Evolutionary conservation across 1,140 invertebrate genomes (phyloP).

Genomic region (Elymnias hypermnestra): DNA sequence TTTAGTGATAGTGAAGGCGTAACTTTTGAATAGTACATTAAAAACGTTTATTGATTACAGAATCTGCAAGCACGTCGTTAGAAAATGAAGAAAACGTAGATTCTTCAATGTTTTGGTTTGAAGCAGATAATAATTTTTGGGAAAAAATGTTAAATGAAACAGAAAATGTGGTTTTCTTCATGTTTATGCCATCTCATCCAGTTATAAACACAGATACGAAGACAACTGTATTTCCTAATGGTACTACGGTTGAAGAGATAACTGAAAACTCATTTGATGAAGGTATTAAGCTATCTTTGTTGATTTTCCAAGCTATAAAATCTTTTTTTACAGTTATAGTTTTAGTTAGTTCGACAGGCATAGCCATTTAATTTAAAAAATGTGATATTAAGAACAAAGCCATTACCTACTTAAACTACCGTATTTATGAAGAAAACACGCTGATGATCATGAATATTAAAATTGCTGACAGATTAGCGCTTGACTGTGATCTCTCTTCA

Average conservation of each 20-base stretch:
- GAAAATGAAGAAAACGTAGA: constrained; percentile 1
- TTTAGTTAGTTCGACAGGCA: too few species aligned
- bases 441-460: too few species aligned
- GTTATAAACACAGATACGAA: constrained; percentile 32
- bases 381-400: too few species aligned
- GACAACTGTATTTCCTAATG: constrained; percentile 38
- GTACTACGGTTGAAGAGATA: constrained; percentile 35
- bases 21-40: too few species aligned
- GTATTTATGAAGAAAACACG: too few species aligned
- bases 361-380: too few species aligned
- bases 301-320: too few species aligned
- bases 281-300: constrained; percentile 1
- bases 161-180: constrained; percentile 33
- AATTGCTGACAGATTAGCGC: too few species aligned
- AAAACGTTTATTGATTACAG: neutral
- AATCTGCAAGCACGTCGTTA: neutral
- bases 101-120: constrained; percentile 23
- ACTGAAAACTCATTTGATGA: constrained; percentile 26
- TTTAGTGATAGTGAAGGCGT: too few species aligned
- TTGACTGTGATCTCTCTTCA: too few species aligned
- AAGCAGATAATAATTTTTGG: constrained; percentile 31
- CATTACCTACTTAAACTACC: too few species aligned
- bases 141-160: constrained; percentile 23
- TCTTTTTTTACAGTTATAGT: neutral
- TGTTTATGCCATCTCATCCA: constrained; percentile 29